Percentiles rank a stretch among this genome's conserved stretches.
Conservation (phyloP, 35 echinoderm and acorn worm species). For the Ophioderma brevispina region DNA sequence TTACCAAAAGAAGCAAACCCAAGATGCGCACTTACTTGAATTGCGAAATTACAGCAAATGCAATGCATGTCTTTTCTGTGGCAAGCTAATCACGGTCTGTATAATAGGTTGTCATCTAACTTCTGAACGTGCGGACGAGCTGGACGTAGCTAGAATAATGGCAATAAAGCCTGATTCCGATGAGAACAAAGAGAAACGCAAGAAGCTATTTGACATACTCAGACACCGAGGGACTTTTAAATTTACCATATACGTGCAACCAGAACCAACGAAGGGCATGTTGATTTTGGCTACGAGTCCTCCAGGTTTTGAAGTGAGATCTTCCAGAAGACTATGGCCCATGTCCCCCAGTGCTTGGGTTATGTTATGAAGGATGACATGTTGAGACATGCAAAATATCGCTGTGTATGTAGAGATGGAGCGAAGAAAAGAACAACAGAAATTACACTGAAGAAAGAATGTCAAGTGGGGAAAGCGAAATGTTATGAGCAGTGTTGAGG, state of each 20-base stretch:
- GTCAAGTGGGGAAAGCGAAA: no score
- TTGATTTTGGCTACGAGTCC: background rate
- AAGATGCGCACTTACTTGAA: background rate
- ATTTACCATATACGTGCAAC: no score
- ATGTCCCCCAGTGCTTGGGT: background rate
- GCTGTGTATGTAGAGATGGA: background rate
- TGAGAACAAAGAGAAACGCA: background rate
- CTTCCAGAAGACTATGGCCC: background rate
- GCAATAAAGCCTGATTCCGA: slow-evolving; percentile 4
- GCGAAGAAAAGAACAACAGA: no score
- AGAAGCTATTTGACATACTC: background rate
- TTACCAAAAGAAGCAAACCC: background rate
- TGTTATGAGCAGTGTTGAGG: no score
- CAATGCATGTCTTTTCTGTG: slow-evolving; percentile 5
- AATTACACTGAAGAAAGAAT: no score
- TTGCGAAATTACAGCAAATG: background rate
- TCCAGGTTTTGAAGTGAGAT: background rate
- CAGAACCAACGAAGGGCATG: background rate
- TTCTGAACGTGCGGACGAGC: background rate
- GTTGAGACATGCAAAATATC: background rate
- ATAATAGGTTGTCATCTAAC: background rate
- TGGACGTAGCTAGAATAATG: background rate
- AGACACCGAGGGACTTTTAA: background rate
- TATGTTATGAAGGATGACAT: background rate
- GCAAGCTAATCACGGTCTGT: background rate